Evolutionary conservation across 2,888 invertebrate genomes (phyloP), one percentile per base, ranked within the genome.

Genomic region (Cerastis leucographa): DNA sequence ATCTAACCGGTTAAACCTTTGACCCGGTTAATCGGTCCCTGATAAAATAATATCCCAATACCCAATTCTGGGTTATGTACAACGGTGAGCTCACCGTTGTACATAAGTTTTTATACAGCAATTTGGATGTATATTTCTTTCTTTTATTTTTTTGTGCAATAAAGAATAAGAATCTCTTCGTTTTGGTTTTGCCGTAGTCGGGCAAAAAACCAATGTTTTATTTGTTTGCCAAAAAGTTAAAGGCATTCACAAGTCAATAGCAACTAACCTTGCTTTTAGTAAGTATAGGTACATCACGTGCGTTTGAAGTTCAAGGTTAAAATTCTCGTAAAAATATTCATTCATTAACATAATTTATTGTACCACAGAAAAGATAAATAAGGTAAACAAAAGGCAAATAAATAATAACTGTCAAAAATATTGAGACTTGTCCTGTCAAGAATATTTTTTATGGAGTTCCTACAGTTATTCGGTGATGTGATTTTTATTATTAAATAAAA

Each of bases 321-420:
- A 22, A n/a, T 35, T 35, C 5, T 29, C 11, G 12, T 81, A 49
- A 51, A 81, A 81, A 62, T 67, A 81, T 81, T 66, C 29, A 74
- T 29, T 40, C 0, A 19, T 67, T 75, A 22, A 17, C 44, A 44
- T 78, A 81, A 14, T 14, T 6, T 46, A 56, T 44, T 61, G 29
- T 74, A 14, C 46, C 1, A 22, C 51, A 25, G 17, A 81, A 54
- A 67, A 22, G 0, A 17, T 35, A 51, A 35, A 29, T 29, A 11
- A 40, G 4, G 17, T 49, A 12, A 35, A 61, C 14, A 42, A 40
- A 74, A 17, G 5, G 6, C 14, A 46, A 46, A 54, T 67, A 62
- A 67, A 56, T 46, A 54, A 35, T 46, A 2, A 25, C 22, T 82
- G 46, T 35, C 46, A 79, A 62, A 40, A 76, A 46, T 19, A 61